Percentiles rank a stretch among this genome's conserved stretches.
Evolutionary conservation across 2,888 invertebrate genomes (phyloP).

Genomic region (Imbricaverruca yamaguchii): DNA sequence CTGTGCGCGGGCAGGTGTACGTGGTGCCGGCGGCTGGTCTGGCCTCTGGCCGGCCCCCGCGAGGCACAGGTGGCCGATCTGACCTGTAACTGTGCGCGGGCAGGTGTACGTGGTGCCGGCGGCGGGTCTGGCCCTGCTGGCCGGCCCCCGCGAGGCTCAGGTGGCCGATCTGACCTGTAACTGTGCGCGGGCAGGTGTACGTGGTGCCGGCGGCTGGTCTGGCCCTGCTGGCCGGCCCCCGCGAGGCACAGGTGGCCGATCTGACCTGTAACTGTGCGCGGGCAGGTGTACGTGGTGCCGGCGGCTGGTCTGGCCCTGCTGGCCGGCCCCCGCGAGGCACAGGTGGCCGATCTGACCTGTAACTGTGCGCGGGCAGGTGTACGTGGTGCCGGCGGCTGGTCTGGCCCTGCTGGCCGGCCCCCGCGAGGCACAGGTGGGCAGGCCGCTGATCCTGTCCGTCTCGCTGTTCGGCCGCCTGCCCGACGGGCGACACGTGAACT

Average conservation of each 20-base stretch:
- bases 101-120: slow-evolving; percentile 19
- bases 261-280: neutral
- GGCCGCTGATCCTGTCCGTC: slow-evolving; percentile 26
- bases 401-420: neutral
- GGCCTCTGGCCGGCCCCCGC: neutral
- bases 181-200: neutral
- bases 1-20: neutral
- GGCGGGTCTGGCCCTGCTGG: neutral
- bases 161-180: neutral
- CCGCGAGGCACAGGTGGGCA: neutral
- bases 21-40: slow-evolving; percentile 9
- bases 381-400: slow-evolving; percentile 9
- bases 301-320: neutral
- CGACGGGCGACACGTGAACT: slow-evolving; percentile 24
- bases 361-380: neutral
- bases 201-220: neutral
- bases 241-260: neutral
- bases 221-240: neutral
- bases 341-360: neutral
- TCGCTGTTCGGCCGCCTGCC: slow-evolving; percentile 22
- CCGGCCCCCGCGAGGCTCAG: neutral
- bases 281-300: slow-evolving; percentile 14
- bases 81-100: neutral
- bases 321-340: neutral
- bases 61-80: neutral